Evolutionary conservation across 1,140 invertebrate genomes (phyloP).

Genomic region (Brachionus angularis): DNA sequence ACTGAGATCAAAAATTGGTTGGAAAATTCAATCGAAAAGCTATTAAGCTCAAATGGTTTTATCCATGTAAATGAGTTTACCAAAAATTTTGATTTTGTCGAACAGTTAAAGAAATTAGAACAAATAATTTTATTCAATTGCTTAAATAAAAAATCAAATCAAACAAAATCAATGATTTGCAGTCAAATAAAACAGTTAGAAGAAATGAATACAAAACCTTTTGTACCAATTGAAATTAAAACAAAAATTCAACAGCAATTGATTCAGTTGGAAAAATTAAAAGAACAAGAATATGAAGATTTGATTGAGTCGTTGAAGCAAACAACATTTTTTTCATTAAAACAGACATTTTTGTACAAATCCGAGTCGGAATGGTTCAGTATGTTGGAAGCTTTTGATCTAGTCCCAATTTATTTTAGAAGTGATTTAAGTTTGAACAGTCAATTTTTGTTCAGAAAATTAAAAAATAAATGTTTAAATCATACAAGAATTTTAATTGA

Average conservation of each 20-base stretch:
- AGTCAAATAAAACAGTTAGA: slow-evolving; percentile 28
- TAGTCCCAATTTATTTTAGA: not conserved
- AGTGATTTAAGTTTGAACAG: not conserved
- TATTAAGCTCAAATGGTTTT: slow-evolving; percentile 2
- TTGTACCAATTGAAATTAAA: too few species aligned
- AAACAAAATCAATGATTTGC: not conserved
- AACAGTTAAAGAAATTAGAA: not conserved
- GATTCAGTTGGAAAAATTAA: too few species aligned
- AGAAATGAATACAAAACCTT: too few species aligned
- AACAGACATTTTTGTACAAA: too few species aligned
- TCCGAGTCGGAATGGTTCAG: too few species aligned
- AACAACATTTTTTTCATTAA: too few species aligned
- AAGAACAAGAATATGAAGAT: too few species aligned
- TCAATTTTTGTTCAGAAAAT: not conserved
- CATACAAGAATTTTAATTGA: not conserved
- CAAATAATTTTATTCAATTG: not conserved
- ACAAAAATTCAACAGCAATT: too few species aligned
- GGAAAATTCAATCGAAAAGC: not conserved
- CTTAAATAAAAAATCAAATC: too few species aligned
- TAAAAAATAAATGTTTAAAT: not conserved
- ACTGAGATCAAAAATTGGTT: slow-evolving; percentile 11
- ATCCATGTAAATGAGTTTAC: not conserved
- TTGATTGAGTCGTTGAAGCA: too few species aligned
- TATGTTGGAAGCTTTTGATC: too few species aligned
- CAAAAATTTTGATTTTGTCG: slow-evolving; percentile 24